These are phyloP conservation scores for Naja naja DNA, from an alignment of 2,113 vertebrate genomes.

Conservation along the genomic window DNA sequence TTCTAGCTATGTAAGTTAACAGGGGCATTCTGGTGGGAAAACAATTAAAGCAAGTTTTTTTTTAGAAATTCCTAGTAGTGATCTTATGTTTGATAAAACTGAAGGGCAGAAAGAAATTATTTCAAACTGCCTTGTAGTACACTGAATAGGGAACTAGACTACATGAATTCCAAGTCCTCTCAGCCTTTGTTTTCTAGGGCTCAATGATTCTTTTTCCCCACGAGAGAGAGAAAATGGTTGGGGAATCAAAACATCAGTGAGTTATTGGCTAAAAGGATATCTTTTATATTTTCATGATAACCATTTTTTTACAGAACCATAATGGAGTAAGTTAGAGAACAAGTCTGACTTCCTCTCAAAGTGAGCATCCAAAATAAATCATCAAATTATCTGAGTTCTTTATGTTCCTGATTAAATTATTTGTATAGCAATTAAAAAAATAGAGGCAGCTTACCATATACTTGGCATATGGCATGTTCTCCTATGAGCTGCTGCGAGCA, in stretches of 20 bases:
- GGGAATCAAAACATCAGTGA: background rate
- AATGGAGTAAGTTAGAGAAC: background rate
- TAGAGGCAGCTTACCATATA: background rate
- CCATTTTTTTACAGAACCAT: background rate
- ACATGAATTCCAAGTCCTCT: too few species aligned
- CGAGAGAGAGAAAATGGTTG: background rate
- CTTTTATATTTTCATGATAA: background rate
- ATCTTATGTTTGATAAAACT: background rate
- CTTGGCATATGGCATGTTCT: background rate
- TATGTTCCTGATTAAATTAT: conserved; percentile 6
- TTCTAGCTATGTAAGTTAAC: background rate
- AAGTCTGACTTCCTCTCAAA: background rate
- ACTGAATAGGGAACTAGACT: background rate
- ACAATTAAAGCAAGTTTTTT: background rate
- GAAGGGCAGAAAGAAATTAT: background rate
- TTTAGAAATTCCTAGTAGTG: background rate
- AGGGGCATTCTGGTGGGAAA: too few species aligned
- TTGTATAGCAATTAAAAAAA: background rate
- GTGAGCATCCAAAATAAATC: background rate
- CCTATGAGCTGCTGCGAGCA: too few species aligned
- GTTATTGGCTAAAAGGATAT: background rate
- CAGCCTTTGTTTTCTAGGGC: background rate
- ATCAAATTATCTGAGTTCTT: background rate
- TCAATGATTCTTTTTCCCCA: conserved; percentile 3
- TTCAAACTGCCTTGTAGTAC: background rate